phyloP scores from a whole-genome alignment of 2,113 vertebrate species.

The Axis porcinus region DNA sequence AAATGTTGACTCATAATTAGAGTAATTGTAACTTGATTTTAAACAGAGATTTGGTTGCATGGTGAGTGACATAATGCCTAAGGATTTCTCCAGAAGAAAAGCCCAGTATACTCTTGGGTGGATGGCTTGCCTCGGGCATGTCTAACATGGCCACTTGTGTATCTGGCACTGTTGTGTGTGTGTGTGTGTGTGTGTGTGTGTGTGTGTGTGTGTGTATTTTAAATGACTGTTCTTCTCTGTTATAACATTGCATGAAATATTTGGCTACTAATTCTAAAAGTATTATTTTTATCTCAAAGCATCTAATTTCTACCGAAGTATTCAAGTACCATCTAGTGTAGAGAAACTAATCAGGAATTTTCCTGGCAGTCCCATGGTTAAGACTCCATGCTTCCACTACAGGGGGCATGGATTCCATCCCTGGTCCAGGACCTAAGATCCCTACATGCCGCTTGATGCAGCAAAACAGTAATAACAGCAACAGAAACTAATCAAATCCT shows the following conservation, averaged over 20 bases:
- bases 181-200: neutral
- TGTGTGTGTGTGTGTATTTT: neutral
- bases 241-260: neutral
- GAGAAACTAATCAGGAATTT: neutral
- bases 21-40: constrained; percentile 51
- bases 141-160: neutral
- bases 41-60: constrained; percentile 8
- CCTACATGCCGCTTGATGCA: neutral
- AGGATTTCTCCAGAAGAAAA: neutral
- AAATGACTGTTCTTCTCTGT: neutral
- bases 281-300: neutral
- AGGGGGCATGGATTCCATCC: neutral
- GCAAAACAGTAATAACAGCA: neutral
- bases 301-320: constrained; percentile 1
- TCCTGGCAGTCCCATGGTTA: neutral
- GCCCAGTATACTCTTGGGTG: neutral
- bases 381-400: neutral
- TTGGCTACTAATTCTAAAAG: neutral
- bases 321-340: neutral
- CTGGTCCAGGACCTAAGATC: neutral
- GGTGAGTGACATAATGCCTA: neutral
- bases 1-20: constrained; percentile 14
- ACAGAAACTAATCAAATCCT: neutral
- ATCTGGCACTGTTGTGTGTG: neutral
- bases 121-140: neutral